Evolutionary conservation across 2,888 invertebrate species (phyloP).

Genomic region (Drosophila leonis): DNA sequence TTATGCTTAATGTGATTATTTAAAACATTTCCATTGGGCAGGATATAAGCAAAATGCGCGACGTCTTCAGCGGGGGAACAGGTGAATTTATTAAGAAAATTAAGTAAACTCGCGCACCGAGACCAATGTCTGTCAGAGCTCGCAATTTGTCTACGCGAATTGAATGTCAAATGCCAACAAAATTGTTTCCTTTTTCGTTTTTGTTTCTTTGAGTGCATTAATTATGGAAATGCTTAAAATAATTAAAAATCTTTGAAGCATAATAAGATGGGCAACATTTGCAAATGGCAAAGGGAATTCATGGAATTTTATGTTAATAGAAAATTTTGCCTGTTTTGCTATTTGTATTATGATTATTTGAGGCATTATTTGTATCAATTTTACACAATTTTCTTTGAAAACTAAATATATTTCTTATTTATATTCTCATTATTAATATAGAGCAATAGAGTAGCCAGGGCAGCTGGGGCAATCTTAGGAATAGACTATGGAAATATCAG

Average conservation of each 20-base stretch:
- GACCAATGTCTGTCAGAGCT: slow-evolving; percentile 2
- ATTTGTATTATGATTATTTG: background rate
- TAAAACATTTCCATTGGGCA: slow-evolving; percentile 57
- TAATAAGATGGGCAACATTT: background rate
- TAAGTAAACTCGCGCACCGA: slow-evolving; percentile 15
- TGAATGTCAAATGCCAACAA: slow-evolving; percentile 35
- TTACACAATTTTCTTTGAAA: too few relatives aligned
- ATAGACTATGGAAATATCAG: too few relatives aligned
- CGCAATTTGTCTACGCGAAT: slow-evolving; percentile 36
- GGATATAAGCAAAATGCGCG: background rate
- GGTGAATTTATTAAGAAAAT: slow-evolving; percentile 57
- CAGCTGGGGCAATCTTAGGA: too few relatives aligned
- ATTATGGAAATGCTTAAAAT: slow-evolving; percentile 23
- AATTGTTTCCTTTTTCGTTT: slow-evolving; percentile 8
- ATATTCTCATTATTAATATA: too few relatives aligned
- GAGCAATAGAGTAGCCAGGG: too few relatives aligned
- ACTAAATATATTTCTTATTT: too few relatives aligned
- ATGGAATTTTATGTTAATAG: background rate
- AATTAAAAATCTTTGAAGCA: slow-evolving; percentile 8
- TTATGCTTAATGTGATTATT: slow-evolving; percentile 77
- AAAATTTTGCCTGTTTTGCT: background rate
- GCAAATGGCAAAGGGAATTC: background rate
- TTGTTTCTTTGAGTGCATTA: slow-evolving; percentile 5
- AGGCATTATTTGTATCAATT: background rate
- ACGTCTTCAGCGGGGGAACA: slow-evolving; percentile 8